Evolutionary conservation across 2,113 vertebrate genomes (phyloP).

Genomic region (Bos indicus): DNA sequence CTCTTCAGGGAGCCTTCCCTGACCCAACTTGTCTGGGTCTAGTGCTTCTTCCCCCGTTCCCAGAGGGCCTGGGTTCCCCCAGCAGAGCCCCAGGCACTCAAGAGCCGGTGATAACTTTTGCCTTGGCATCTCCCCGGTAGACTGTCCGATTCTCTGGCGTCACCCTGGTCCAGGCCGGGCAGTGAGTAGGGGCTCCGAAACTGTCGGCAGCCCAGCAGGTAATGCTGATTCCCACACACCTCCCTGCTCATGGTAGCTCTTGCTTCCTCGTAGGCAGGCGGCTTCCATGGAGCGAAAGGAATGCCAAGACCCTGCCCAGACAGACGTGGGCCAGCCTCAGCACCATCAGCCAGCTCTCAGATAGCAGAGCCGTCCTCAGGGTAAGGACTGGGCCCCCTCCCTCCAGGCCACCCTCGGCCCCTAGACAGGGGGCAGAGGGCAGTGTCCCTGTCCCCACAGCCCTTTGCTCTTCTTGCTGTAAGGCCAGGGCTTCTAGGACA

Average conservation of each 20-base stretch:
- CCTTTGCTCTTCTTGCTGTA: neutral
- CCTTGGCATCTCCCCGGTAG: neutral
- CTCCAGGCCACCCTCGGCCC: neutral
- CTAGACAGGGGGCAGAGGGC: neutral
- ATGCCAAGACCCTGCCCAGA: constrained; percentile 67
- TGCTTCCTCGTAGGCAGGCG: constrained; percentile 74
- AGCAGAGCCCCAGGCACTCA: neutral
- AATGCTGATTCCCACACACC: neutral
- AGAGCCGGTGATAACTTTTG: neutral
- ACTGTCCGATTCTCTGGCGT: neutral
- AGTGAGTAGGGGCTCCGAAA: neutral
- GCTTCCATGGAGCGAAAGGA: constrained; percentile 83
- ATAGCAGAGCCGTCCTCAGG: constrained; percentile 80
- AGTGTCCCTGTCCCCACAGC: neutral
- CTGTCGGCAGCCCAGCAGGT: neutral
- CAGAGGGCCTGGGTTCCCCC: neutral
- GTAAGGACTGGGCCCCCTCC: constrained; percentile 68
- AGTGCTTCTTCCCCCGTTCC: neutral
- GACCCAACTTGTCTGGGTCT: neutral
- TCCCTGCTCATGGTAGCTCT: constrained; percentile 31
- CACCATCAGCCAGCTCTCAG: constrained; percentile 77
- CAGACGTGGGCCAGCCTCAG: constrained; percentile 59
- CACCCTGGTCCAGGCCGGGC: neutral
- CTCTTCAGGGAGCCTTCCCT: neutral
- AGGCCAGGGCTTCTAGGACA: neutral